Conservation (phyloP, 2,797 vertebrate species). For the Poecile montanus region DNA sequence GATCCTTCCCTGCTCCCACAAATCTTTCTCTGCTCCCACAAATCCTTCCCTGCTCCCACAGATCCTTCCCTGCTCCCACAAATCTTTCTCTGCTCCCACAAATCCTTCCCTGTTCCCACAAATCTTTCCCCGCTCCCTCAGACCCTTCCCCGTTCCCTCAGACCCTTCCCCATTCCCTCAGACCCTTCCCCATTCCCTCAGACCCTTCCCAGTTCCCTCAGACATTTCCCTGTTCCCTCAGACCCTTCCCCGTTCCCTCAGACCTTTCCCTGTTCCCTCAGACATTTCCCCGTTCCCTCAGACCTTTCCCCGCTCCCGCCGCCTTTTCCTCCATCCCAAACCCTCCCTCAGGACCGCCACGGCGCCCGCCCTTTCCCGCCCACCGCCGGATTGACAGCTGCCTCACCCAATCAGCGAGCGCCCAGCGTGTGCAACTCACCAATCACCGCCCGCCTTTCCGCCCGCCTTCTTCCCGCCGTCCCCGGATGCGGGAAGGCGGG, state of each 20-base stretch:
- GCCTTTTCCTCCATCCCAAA: background rate
- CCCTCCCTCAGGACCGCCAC: background rate
- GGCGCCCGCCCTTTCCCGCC: background rate
- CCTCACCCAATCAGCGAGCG: background rate
- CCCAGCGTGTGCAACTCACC: fast-evolving
- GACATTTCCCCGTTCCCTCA: background rate
- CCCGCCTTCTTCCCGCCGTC: background rate
- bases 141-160: too few relatives aligned
- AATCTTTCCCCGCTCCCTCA: background rate
- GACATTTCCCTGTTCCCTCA: too few relatives aligned
- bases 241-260: too few relatives aligned
- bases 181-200: too few relatives aligned
- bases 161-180: too few relatives aligned
- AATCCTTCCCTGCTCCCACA: too few relatives aligned
- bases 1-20: too few relatives aligned
- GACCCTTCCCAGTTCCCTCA: too few relatives aligned
- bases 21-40: background rate
- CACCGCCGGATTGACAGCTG: background rate
- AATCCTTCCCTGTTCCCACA: too few relatives aligned
- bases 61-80: background rate
- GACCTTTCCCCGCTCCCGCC: background rate
- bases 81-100: background rate
- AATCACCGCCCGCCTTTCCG: fast-evolving
- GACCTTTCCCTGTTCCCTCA: too few relatives aligned
- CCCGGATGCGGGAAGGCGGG: background rate